Conservation (phyloP, 2,888 invertebrate species). For the Pristionchus arcanus region DNA sequence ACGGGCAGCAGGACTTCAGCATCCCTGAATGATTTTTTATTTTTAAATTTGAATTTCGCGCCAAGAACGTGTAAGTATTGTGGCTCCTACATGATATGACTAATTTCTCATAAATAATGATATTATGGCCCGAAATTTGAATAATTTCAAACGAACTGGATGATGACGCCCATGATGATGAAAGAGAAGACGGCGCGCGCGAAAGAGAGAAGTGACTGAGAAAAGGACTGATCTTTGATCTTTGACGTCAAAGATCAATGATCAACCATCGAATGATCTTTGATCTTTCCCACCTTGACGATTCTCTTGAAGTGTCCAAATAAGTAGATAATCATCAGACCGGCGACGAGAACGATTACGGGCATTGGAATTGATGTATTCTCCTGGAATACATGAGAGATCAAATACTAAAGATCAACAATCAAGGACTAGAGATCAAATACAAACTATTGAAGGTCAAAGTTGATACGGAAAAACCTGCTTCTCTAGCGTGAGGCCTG, state of each 20-base stretch:
- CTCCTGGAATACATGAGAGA: background rate
- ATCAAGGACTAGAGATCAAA: background rate
- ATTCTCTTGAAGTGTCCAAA: conserved; percentile 35
- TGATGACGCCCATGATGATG: conserved; percentile 39
- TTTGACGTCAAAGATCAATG: too few relatives aligned
- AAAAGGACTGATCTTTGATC: background rate
- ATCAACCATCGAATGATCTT: too few relatives aligned
- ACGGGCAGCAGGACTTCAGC: background rate
- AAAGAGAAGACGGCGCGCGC: conserved; percentile 30
- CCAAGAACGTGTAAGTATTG: too few relatives aligned
- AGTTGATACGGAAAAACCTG: background rate
- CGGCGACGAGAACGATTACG: background rate
- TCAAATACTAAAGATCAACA: background rate
- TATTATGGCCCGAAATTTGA: conserved; percentile 15
- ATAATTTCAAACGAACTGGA: background rate
- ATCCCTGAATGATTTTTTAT: background rate
- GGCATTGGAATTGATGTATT: conserved; percentile 19
- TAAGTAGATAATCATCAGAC: conserved; percentile 22
- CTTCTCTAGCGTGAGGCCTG: too few relatives aligned
- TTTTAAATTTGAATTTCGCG: background rate
- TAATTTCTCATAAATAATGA: background rate
- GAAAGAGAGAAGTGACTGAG: conserved; percentile 21
- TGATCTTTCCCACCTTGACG: background rate
- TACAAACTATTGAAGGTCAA: too few relatives aligned
- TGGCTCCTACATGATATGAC: background rate